Conservation (phyloP, 2,888 invertebrate species). For the Hecatera dysodea region DNA sequence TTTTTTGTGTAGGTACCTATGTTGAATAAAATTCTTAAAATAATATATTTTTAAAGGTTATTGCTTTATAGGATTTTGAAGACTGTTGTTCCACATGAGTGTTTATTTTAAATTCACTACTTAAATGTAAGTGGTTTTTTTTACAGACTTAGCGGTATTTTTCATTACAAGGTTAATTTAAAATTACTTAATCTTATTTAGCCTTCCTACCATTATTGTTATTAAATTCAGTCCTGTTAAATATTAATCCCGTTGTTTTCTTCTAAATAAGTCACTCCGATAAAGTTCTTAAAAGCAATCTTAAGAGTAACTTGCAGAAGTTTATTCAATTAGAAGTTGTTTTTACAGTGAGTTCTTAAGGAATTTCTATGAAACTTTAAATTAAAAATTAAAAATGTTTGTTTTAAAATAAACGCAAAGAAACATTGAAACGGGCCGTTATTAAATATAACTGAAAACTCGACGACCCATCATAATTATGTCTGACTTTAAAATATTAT, state of each 20-base stretch:
- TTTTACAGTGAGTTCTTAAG: slow-evolving; percentile 28
- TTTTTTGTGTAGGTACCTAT: background rate
- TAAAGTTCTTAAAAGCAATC: slow-evolving; percentile 49
- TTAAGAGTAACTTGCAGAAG: slow-evolving; percentile 39
- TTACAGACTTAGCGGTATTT: no score
- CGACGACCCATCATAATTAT: background rate
- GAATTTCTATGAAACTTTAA: slow-evolving; percentile 31
- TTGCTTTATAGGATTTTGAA: background rate
- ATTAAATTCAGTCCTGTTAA: background rate
- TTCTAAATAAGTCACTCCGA: slow-evolving; percentile 24
- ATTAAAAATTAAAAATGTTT: slow-evolving; percentile 7
- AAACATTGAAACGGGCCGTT: background rate
- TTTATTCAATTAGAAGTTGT: slow-evolving; percentile 53
- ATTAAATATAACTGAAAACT: background rate
- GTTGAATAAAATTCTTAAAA: background rate
- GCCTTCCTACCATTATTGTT: background rate
- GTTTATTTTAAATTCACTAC: background rate
- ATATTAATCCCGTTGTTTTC: slow-evolving; percentile 23
- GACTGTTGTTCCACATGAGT: no score
- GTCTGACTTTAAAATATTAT: background rate
- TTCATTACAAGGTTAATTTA: no score
- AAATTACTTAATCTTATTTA: background rate
- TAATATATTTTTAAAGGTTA: background rate
- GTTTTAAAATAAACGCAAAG: slow-evolving; percentile 5
- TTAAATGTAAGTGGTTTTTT: background rate